Evolutionary conservation across 2,888 invertebrate genomes (phyloP).

Genomic region (Coecobrya sp.): DNA sequence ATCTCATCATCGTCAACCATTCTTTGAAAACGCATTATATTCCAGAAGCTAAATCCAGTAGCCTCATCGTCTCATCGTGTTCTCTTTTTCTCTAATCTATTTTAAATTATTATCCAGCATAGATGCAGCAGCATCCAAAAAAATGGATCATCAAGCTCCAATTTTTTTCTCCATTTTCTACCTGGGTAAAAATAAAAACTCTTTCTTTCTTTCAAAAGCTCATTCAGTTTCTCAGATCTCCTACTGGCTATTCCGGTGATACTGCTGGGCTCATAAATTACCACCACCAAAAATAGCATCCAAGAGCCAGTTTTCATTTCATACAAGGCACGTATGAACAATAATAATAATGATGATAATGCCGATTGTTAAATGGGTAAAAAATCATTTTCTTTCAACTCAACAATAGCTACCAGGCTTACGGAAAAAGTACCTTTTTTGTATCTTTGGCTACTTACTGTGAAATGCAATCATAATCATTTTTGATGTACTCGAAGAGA

Average conservation of each 20-base stretch:
- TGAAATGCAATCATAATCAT: constrained; percentile 36
- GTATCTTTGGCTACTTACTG: constrained; percentile 5
- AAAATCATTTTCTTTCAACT: constrained; percentile 44
- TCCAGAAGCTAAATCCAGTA: constrained; percentile 23
- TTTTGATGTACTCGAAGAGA: constrained; percentile 6
- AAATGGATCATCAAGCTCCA: constrained; percentile 36
- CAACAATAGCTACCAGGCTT: constrained; percentile 49
- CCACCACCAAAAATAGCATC: constrained; percentile 22
- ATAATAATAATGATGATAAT: constrained; percentile 26
- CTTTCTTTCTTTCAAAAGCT: background rate
- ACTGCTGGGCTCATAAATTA: constrained; percentile 73
- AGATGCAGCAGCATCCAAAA: background rate
- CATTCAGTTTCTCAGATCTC: constrained; percentile 10
- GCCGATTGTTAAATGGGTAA: constrained; percentile 46
- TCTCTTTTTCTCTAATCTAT: constrained; percentile 30
- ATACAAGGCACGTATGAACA: background rate
- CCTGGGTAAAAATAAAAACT: background rate
- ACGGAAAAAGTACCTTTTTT: constrained; percentile 4
- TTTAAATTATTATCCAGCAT: constrained; percentile 53
- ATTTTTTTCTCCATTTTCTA: background rate
- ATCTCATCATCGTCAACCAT: background rate
- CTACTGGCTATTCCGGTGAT: constrained; percentile 30
- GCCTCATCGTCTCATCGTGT: constrained; percentile 35
- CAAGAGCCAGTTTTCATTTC: background rate
- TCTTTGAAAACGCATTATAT: background rate